A percentile compares a stretch with the other conserved stretches of the same genome.
These are phyloP conservation scores for Rhizomys pruinosus DNA, from an alignment of 2,113 vertebrate species.

Conservation along the genomic window DNA sequence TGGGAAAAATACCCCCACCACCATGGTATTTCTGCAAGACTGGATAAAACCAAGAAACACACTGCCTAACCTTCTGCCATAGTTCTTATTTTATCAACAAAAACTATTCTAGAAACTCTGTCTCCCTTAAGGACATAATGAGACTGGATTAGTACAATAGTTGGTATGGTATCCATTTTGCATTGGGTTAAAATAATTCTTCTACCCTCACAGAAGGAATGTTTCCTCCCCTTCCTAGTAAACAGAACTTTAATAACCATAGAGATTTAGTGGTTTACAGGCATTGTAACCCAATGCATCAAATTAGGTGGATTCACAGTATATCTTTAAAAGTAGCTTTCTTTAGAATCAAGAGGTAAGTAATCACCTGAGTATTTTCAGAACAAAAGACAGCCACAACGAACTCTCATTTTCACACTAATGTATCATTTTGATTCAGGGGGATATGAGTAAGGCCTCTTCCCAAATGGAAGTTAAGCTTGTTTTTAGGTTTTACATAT, in stretches of 20 bases:
- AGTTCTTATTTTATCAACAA: no score
- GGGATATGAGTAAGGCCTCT: background rate
- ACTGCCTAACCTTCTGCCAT: background rate
- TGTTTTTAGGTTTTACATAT: background rate
- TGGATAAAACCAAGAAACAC: background rate
- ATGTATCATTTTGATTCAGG: background rate
- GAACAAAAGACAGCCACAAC: background rate
- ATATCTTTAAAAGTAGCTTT: background rate
- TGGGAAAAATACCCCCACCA: background rate
- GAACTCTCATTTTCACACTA: background rate
- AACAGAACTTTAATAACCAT: background rate
- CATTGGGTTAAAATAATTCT: background rate
- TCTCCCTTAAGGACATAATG: background rate
- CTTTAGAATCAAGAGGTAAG: background rate
- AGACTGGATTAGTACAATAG: background rate
- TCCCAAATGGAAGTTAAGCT: background rate
- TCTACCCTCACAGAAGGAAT: background rate
- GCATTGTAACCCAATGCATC: background rate
- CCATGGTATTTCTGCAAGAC: background rate
- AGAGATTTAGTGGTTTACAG: background rate
- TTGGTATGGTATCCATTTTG: background rate
- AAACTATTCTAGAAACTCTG: background rate
- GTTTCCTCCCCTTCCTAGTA: accelerated
- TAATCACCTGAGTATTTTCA: background rate
- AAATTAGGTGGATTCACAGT: background rate